These are phyloP conservation scores for Chascanopsetta lugubris DNA, from an alignment of 2,113 vertebrate genomes.

Conservation along the genomic window DNA sequence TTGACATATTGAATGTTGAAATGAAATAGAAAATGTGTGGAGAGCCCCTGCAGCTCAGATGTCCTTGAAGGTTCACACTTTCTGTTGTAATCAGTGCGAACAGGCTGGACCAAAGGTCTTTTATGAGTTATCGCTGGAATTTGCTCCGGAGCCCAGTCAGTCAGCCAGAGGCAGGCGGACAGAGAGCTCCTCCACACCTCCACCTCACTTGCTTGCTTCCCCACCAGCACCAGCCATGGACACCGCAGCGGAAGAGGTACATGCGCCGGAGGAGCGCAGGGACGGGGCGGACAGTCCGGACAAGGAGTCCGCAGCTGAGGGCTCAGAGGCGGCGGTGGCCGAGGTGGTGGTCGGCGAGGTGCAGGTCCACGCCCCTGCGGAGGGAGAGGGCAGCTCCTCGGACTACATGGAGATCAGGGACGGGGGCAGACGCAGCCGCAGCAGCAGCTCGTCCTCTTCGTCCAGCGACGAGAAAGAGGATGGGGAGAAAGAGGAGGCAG, in stretches of 20 bases:
- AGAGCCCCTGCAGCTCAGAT: background rate
- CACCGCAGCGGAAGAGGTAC: slow-evolving; percentile 5
- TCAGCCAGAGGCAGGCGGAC: slow-evolving; percentile 52
- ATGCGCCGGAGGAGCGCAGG: slow-evolving; percentile 2
- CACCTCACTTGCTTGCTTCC: background rate
- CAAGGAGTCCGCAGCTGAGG: slow-evolving; percentile 25
- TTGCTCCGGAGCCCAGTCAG: slow-evolving; percentile 54
- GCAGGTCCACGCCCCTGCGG: slow-evolving; percentile 36
- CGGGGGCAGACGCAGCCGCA: background rate
- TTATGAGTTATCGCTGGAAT: slow-evolving; percentile 64
- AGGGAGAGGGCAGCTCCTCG: slow-evolving; percentile 38
- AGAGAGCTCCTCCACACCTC: background rate
- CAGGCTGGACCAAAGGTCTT: slow-evolving; percentile 79
- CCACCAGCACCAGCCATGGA: slow-evolving; percentile 55
- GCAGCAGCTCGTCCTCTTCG: slow-evolving; percentile 39
- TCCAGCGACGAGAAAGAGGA: slow-evolving; percentile 63
- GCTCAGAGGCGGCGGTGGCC: slow-evolving; percentile 21
- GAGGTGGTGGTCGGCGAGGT: slow-evolving; percentile 55
- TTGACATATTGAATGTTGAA: background rate
- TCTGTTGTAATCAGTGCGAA: slow-evolving; percentile 53
- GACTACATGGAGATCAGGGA: slow-evolving; percentile 66
- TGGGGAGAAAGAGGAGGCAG: background rate
- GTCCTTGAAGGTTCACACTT: slow-evolving; percentile 33
- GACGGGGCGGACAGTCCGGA: slow-evolving; percentile 12
- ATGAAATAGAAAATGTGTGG: background rate